Evolutionary conservation across 2,113 vertebrate genomes (phyloP).

Genomic region (Neoarius graeffei): DNA sequence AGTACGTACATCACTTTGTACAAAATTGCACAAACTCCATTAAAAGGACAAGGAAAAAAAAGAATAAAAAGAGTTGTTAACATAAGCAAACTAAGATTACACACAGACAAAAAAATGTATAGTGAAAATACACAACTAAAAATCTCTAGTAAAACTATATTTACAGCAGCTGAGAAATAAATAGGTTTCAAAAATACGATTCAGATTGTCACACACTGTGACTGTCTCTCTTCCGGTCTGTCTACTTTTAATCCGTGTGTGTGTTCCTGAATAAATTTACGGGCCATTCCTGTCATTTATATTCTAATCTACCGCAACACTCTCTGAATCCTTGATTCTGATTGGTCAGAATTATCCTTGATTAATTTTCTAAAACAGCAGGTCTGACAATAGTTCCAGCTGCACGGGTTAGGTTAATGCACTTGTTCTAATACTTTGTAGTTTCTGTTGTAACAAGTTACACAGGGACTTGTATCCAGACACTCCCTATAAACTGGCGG

Average conservation of each 20-base stretch:
- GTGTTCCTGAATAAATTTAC: neutral
- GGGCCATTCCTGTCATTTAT: neutral
- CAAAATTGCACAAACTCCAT: slow-evolving; percentile 77
- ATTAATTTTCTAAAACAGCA: neutral
- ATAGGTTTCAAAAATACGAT: slow-evolving; percentile 70
- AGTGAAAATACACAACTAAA: slow-evolving; percentile 63
- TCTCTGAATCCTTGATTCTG: neutral
- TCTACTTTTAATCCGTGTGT: neutral
- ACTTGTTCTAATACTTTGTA: neutral
- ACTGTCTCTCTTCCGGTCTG: slow-evolving; percentile 40
- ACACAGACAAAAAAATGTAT: neutral
- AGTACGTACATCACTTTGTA: slow-evolving; percentile 78
- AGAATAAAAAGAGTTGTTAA: slow-evolving; percentile 53
- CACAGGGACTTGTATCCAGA: neutral
- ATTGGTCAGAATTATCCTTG: neutral
- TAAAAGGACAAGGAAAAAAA: slow-evolving; percentile 70
- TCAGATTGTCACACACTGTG: slow-evolving; percentile 72
- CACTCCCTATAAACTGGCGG: neutral
- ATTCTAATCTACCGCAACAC: neutral
- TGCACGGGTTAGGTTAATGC: neutral
- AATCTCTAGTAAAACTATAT: slow-evolving; percentile 63
- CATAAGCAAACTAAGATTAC: neutral
- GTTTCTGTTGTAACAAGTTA: neutral
- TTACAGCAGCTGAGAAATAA: slow-evolving; percentile 70
- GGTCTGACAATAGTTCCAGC: neutral